phyloP scores from a whole-genome alignment of 2,888 invertebrate species.

The Epinotia demarniana region DNA sequence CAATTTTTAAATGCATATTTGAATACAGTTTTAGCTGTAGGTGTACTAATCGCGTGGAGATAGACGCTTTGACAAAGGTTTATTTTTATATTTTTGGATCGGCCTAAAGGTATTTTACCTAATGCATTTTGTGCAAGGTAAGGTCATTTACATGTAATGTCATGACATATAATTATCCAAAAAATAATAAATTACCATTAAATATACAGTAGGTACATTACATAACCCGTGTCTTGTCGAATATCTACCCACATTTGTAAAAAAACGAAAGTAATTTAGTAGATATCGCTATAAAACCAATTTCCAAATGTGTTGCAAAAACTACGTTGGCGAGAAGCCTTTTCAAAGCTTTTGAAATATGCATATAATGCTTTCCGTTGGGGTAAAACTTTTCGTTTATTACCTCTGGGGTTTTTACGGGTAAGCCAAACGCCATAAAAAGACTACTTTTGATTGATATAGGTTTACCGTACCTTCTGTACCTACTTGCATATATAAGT shows the following conservation, averaged over 20 bases:
- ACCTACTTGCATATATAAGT: too few species aligned
- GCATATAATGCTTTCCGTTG: slow-evolving; percentile 28
- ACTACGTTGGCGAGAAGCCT: slow-evolving; percentile 19
- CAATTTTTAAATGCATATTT: slow-evolving; percentile 39
- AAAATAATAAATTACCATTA: too few species aligned
- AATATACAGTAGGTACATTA: too few species aligned
- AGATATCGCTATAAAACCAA: background rate
- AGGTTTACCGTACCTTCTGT: background rate
- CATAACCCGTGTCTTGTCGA: too few species aligned
- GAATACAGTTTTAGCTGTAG: slow-evolving; percentile 20
- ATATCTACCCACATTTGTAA: too few species aligned
- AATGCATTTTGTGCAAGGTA: too few species aligned
- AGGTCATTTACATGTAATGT: too few species aligned
- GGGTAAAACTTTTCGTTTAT: slow-evolving; percentile 23
- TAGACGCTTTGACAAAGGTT: background rate
- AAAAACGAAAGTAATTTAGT: background rate
- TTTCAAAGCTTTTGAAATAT: slow-evolving; percentile 27
- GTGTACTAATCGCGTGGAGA: slow-evolving; percentile 12
- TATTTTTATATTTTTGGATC: background rate
- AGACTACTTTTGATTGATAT: slow-evolving; percentile 18
- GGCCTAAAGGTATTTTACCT: background rate
- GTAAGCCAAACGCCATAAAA: background rate
- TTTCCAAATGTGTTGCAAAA: slow-evolving; percentile 9
- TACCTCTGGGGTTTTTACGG: slow-evolving; percentile 17
- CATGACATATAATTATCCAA: too few species aligned